phyloP scores from a whole-genome alignment of 2,888 invertebrate species.

The Blastobasis adustella region DNA sequence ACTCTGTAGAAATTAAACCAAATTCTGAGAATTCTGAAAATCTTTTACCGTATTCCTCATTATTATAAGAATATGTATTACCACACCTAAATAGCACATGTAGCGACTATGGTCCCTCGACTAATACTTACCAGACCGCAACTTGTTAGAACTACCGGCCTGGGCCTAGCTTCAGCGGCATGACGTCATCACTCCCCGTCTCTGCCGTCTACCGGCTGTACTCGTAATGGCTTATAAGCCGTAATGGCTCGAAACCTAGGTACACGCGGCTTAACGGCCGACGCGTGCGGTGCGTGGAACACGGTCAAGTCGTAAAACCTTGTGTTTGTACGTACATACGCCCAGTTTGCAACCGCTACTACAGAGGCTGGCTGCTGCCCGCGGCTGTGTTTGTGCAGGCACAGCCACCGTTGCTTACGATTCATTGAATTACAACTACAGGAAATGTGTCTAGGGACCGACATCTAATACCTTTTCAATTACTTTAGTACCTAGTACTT shows the following conservation, averaged over 20 bases:
- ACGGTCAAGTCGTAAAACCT: conserved; percentile 72
- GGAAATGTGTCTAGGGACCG: no score
- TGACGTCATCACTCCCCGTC: conserved; percentile 27
- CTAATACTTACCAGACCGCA: conserved; percentile 7
- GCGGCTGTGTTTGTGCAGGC: conserved; percentile 38
- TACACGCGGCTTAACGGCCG: conserved; percentile 50
- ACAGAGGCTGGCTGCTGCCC: no score
- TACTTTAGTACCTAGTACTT: no score
- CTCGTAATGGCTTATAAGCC: conserved; percentile 53
- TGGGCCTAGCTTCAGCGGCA: conserved; percentile 1
- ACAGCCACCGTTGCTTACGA: conserved; percentile 20
- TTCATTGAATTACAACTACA: not conserved
- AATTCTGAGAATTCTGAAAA: no score
- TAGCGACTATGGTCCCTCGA: no score
- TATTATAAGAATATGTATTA: no score
- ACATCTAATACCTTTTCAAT: no score
- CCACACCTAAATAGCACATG: no score
- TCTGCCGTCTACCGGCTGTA: conserved; percentile 39
- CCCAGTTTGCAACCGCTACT: conserved; percentile 50
- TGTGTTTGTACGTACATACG: conserved; percentile 66
- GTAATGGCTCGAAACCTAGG: conserved; percentile 31
- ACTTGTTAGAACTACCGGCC: conserved; percentile 15
- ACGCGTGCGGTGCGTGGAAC: conserved; percentile 59
- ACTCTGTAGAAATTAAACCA: no score
- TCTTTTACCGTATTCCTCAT: no score